Conservation (phyloP, 2,888 invertebrate genomes). For the Cloeon dipterum region DNA sequence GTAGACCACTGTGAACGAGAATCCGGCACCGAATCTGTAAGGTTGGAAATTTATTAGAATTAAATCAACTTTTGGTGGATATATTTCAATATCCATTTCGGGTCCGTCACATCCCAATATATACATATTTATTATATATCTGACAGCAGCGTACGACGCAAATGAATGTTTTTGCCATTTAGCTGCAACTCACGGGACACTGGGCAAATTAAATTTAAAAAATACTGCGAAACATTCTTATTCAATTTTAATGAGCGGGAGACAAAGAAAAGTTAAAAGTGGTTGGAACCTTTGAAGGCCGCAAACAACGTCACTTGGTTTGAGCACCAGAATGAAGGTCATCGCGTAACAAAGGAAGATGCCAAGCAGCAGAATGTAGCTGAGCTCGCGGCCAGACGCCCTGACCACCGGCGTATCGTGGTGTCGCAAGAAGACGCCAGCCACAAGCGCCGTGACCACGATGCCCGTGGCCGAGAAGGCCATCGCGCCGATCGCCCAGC, state of each 20-base stretch:
- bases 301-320: constrained; percentile 69
- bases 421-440: constrained; percentile 58
- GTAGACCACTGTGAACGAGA: constrained; percentile 93
- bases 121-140: too few species aligned
- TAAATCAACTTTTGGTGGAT: background rate
- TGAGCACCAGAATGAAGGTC: constrained; percentile 74
- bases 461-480: constrained; percentile 69
- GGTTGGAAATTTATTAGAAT: background rate
- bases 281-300: constrained; percentile 56
- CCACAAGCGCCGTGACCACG: constrained; percentile 48
- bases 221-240: too few species aligned
- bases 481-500: constrained; percentile 87
- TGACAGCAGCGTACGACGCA: too few species aligned
- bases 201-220: too few species aligned
- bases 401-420: constrained; percentile 94
- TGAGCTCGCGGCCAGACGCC: constrained; percentile 74
- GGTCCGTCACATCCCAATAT: too few species aligned
- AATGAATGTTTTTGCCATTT: too few species aligned
- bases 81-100: too few species aligned
- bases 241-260: too few species aligned
- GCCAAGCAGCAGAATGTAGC: constrained; percentile 75
- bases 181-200: too few species aligned
- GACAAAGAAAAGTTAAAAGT: too few species aligned
- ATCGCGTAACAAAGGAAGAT: constrained; percentile 79
- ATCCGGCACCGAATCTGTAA: constrained; percentile 63